Evolutionary conservation across 2,888 invertebrate species (phyloP).

Genomic region (Drosophila pseudotalamancana): DNA sequence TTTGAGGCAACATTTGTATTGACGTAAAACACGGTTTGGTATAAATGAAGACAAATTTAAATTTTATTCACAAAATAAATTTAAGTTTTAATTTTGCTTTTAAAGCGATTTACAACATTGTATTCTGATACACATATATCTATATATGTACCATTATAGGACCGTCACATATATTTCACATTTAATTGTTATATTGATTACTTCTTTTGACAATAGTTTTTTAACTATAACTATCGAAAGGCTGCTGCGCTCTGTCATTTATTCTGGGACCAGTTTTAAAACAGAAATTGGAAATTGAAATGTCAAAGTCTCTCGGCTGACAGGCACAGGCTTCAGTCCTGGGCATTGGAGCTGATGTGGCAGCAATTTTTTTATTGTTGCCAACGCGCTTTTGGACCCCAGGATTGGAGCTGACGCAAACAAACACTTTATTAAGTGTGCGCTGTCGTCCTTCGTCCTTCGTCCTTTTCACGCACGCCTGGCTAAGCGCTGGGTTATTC

Average conservation of each 20-base stretch:
- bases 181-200: slow-evolving; percentile 1
- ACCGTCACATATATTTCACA: not conserved
- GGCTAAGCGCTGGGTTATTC: slow-evolving; percentile 1
- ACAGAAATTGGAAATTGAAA: slow-evolving; percentile 28
- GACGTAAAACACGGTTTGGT: too few species aligned
- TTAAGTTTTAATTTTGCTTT: too few species aligned
- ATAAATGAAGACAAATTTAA: too few species aligned
- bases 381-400: not conserved
- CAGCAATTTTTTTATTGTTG: slow-evolving; percentile 1
- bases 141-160: too few species aligned
- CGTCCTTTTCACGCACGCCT: slow-evolving; percentile 54
- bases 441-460: slow-evolving; percentile 27
- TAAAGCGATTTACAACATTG: too few species aligned
- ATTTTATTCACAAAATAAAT: too few species aligned
- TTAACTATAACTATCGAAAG: too few species aligned
- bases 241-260: slow-evolving; percentile 1
- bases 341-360: not conserved
- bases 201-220: not conserved
- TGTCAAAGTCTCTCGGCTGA: slow-evolving; percentile 24
- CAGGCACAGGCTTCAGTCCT: slow-evolving; percentile 16
- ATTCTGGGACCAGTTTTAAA: not conserved
- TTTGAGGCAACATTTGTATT: too few species aligned
- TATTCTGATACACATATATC: too few species aligned
- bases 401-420: slow-evolving; percentile 46
- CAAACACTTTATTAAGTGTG: slow-evolving; percentile 65